phyloP scores from a whole-genome alignment of 2,797 vertebrate genomes.

The Nyctibius grandis region DNA sequence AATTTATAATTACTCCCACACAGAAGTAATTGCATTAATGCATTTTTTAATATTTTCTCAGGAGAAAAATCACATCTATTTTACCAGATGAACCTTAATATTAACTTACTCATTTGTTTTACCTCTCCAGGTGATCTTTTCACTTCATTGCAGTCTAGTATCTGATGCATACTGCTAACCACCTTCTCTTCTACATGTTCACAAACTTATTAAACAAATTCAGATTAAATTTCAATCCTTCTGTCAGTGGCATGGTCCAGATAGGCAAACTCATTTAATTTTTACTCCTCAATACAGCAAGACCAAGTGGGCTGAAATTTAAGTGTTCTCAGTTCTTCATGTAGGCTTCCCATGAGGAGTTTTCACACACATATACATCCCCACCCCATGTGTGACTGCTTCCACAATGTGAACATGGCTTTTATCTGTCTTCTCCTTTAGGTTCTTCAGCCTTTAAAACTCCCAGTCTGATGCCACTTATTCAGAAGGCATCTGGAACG shows the following conservation, averaged over 20 bases:
- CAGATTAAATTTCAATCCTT: neutral
- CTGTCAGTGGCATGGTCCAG: neutral
- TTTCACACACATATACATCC: neutral
- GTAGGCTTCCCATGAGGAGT: neutral
- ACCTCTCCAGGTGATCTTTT: neutral
- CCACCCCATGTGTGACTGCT: neutral
- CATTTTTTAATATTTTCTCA: neutral
- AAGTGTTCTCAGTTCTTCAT: neutral
- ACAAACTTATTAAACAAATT: neutral
- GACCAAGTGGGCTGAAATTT: neutral
- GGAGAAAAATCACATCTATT: neutral
- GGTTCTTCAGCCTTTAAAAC: neutral
- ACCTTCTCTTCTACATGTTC: neutral
- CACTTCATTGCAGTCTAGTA: neutral
- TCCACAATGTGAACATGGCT: neutral
- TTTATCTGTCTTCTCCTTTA: neutral
- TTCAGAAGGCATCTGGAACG: neutral
- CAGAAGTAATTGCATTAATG: neutral
- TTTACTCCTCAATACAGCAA: neutral
- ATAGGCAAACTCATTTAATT: neutral
- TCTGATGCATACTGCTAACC: neutral
- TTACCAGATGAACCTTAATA: neutral
- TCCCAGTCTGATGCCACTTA: neutral
- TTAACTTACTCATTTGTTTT: neutral
- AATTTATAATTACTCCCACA: neutral